A percentile compares a stretch with the other conserved stretches of the same genome.
phyloP scores from a whole-genome alignment of 1,140 invertebrate species.

The Phenacoccus solenopsis region DNA sequence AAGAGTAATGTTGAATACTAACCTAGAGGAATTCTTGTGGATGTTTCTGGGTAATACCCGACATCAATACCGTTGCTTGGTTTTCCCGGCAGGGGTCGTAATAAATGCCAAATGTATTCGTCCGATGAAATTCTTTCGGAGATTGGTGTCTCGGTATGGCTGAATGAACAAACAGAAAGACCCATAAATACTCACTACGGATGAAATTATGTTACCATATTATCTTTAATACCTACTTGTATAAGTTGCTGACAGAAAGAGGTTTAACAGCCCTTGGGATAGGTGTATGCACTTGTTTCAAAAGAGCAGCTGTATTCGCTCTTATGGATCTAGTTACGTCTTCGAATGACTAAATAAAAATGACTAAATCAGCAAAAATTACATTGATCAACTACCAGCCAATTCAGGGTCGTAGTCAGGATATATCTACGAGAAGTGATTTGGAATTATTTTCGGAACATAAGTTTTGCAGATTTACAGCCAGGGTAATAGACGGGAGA shows the following conservation, averaged over 20 bases:
- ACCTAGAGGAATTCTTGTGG: conserved; percentile 28
- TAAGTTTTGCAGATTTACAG: no score
- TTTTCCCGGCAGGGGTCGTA: conserved; percentile 42
- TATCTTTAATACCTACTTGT: conserved; percentile 23
- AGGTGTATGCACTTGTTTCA: conserved; percentile 55
- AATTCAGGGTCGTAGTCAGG: no score
- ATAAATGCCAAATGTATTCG: conserved; percentile 46
- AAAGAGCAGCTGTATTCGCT: conserved; percentile 54
- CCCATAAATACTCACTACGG: neutral
- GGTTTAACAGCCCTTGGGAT: conserved; percentile 41
- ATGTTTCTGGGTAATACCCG: conserved; percentile 48
- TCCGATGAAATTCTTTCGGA: conserved; percentile 39
- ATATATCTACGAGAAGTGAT: no score
- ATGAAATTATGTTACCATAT: no score
- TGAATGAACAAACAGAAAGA: conserved; percentile 11
- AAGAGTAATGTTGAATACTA: neutral
- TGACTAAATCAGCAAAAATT: no score
- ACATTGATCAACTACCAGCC: neutral
- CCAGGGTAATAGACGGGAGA: no score
- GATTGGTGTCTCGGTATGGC: conserved; percentile 22
- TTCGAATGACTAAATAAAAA: conserved; percentile 55
- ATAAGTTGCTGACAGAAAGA: conserved; percentile 23
- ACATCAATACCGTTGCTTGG: conserved; percentile 42
- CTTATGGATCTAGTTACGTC: conserved; percentile 64
- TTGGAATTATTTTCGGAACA: no score